These are phyloP conservation scores for Drosophila diplacantha DNA, from an alignment of 2,888 invertebrate species.

Conservation along the genomic window DNA sequence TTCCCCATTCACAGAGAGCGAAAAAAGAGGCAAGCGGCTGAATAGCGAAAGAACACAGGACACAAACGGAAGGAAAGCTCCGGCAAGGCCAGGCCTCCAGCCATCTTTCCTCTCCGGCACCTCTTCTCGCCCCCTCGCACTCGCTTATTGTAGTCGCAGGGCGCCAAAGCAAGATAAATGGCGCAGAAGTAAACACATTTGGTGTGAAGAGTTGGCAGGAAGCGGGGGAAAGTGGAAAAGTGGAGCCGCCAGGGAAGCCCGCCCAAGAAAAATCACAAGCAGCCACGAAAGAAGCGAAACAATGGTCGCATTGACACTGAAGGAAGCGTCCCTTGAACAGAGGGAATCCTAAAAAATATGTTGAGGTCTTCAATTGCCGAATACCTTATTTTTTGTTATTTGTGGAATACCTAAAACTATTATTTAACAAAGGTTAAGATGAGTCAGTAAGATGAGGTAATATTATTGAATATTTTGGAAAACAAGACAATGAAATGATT, in stretches of 20 bases:
- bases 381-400: background rate
- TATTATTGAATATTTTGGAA: no score
- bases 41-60: conserved; percentile 22
- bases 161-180: conserved; percentile 69
- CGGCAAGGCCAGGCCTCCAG: conserved; percentile 30
- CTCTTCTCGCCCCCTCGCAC: conserved; percentile 3
- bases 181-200: conserved; percentile 67
- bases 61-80: conserved; percentile 23
- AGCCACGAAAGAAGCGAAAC: conserved; percentile 47
- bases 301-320: conserved; percentile 43
- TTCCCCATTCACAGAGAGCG: conserved; percentile 30
- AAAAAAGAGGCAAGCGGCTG: conserved; percentile 13
- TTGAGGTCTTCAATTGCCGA: background rate
- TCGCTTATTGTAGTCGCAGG: conserved; percentile 53
- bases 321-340: conserved; percentile 4
- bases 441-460: no score
- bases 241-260: conserved; percentile 28
- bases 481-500: no score
- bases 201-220: conserved; percentile 54
- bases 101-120: conserved; percentile 10
- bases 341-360: background rate
- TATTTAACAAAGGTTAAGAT: no score
- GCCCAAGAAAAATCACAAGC: conserved; percentile 49
- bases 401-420: background rate
- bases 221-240: conserved; percentile 30